Evolutionary conservation across 2,113 vertebrate species (phyloP).

Genomic region (Porphyrio hochstetteri): DNA sequence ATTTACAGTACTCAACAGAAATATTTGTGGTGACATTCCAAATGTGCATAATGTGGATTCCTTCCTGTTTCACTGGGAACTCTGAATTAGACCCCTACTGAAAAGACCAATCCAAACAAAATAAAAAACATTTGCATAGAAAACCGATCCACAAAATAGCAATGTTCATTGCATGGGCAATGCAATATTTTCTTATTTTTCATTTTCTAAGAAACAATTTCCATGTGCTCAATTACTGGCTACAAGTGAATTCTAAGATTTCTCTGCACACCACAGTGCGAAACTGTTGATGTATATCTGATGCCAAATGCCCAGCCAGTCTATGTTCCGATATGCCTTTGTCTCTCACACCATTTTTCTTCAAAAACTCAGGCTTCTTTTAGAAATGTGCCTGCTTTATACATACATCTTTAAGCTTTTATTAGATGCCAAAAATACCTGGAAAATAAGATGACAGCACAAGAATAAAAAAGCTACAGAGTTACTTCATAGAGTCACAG

Average conservation of each 20-base stretch:
- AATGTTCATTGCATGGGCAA: background rate
- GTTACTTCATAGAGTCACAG: background rate
- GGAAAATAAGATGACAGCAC: background rate
- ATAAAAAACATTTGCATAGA: background rate
- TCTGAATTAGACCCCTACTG: background rate
- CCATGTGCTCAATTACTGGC: background rate
- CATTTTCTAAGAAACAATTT: background rate
- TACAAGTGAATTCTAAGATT: background rate
- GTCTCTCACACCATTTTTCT: background rate
- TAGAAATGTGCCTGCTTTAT: background rate
- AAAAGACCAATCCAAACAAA: background rate
- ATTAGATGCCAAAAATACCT: conserved; percentile 7
- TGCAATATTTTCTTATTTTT: background rate
- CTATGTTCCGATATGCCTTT: background rate
- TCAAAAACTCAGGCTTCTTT: background rate
- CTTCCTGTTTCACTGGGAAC: background rate
- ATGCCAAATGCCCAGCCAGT: background rate
- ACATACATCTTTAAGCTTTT: background rate
- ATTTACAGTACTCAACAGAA: background rate
- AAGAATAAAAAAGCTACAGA: background rate
- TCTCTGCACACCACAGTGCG: background rate
- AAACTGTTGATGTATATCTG: background rate
- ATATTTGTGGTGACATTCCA: background rate
- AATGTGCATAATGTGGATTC: background rate
- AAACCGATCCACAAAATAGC: background rate